Evolutionary conservation across 2,888 invertebrate genomes (phyloP), one percentile per base, ranked within the genome.

Genomic region (Pristionchus japonicus): DNA sequence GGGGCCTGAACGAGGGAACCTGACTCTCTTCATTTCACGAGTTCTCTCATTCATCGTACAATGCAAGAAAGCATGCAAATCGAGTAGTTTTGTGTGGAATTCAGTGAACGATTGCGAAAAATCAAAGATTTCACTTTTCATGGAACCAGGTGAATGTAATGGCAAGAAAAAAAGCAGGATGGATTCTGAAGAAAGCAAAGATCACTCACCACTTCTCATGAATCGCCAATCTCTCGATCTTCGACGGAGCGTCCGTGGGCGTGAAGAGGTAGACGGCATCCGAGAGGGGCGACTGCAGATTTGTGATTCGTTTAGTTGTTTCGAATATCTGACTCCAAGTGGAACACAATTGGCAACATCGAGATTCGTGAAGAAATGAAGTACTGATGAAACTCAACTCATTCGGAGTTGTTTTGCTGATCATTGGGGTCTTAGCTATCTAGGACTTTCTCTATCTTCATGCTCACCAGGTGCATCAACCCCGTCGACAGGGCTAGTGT

Each of bases 241-340:
- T 92, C 49, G 91, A 91, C 0, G 92, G 92, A 4, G 93, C 92
- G 89, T 92, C 92, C 2, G 91, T 92, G 13, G 93, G 93, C 20
- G 93, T 93, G 90, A 92, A 93, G 57, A 93, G 89, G 85, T 92
- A 93, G 11, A 92, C 88, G 57, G 93, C 93, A 89, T 93, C 93
- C n/a, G 91, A 89, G 20, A 93, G 80, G 0, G 91, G 91, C 3
- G 83, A 23, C 87, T 87, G 74, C 1, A 61, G 27, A 27, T 27
- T n/a, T n/a, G 13, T 9, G 2, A 6, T 61, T 61, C 27, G 23
- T 27, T 61, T 27, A n/a, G 57, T 57, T 57, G 9, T 47, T 57
- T 15, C 13, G 9, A 15, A 15, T 15, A 15, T 4, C 9, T 4
- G 20, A 57, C 20, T 4, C 57, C 57, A 57, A 57, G 9, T 7